These are phyloP conservation scores for Drosophila triauraria DNA, from an alignment of 1,140 invertebrate species.

Conservation along the genomic window DNA sequence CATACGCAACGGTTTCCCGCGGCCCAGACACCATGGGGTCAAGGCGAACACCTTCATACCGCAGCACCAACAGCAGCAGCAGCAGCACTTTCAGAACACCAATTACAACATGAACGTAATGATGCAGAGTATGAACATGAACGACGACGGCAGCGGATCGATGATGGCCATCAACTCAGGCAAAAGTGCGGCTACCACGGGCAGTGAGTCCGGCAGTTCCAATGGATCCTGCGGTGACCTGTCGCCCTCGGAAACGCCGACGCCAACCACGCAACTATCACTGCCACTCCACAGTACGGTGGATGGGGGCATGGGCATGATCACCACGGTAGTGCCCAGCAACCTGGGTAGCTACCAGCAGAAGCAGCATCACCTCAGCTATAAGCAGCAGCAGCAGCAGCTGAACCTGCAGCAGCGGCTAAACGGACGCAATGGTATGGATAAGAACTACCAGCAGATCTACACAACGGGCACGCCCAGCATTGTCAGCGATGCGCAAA, in stretches of 20 bases:
- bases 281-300: conserved; percentile 48
- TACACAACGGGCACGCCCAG: conserved; percentile 60
- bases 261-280: conserved; percentile 44
- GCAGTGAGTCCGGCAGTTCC: conserved; percentile 83
- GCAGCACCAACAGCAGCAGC: conserved; percentile 66
- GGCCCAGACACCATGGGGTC: conserved; percentile 66
- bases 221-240: conserved; percentile 80
- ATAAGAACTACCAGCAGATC: conserved; percentile 74
- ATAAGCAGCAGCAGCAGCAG: conserved; percentile 67
- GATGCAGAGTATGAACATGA: conserved; percentile 78
- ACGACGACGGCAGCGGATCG: conserved; percentile 60
- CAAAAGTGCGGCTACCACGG: conserved; percentile 72
- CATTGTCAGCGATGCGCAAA: conserved; percentile 54
- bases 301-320: conserved; percentile 39
- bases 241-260: conserved; percentile 82
- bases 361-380: conserved; percentile 77
- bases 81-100: conserved; percentile 65
- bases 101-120: conserved; percentile 68
- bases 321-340: conserved; percentile 46
- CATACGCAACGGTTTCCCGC: conserved; percentile 79
- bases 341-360: conserved; percentile 47
- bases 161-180: conserved; percentile 63
- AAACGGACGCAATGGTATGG: conserved; percentile 76
- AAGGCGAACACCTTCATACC: conserved; percentile 71
- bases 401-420: conserved; percentile 69